Evolutionary conservation across 2,888 invertebrate species (phyloP), one percentile per base, ranked within the genome.

Genomic region (Nomada hirtipes): DNA sequence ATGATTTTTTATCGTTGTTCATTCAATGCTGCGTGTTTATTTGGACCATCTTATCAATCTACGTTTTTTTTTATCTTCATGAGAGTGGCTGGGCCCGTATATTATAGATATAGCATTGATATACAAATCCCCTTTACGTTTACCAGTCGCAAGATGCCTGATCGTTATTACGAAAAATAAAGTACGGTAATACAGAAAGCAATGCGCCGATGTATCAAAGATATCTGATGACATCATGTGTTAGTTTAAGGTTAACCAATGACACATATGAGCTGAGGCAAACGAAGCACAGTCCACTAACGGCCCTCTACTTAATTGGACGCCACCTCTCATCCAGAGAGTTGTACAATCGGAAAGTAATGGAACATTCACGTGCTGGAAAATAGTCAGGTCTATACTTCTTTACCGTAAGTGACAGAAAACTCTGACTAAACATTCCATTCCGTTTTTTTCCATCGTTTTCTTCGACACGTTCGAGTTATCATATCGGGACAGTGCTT

Each of bases 191-290:
- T 10, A 50, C 18, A 64, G 18, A 47, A 36, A 23, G 57, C 10
- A 15, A 47, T 47, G 60, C 15, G 47, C 1, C 23, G 50, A 75
- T 59, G 47, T 53, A 44, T 55, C 50, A 57, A 26, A 69, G 64
- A 63, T 78, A 69, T 50, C 71, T 65, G 63, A 20, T 44, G 29
- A 96, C 96, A 68, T 83, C 87, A 81, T 78, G 83, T 86, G 85
- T 71, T 71, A 26, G 53, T 67, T 82, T 78, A 86, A 87, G 88
- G 87, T 89, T 88, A 88, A 87, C 84, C 88, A 89, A 88, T 90
- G 85, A 88, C 83, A 88, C 84, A 86, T 87, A 82, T 74, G 75
- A 64, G 63, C 47, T 36, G 26, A 7, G 29, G 42, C 29, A 50
- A 70, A 84, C 20, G 7, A 42, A n/a, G 57, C 53, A 61, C 76